Conservation (phyloP, 2,797 vertebrate species). For the Forpus xanthops region DNA sequence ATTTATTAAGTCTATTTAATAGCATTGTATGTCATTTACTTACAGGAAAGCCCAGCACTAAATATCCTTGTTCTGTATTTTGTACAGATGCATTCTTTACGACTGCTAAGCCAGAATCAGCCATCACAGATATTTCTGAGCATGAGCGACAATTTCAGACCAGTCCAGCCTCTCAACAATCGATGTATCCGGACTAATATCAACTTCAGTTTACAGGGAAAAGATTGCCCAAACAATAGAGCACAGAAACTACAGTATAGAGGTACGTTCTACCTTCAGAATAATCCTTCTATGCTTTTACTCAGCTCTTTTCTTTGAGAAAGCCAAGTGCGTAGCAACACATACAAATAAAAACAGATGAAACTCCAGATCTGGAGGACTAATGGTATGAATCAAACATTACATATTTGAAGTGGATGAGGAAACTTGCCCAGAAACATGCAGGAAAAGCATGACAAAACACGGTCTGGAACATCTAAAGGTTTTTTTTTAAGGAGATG, state of each 20-base stretch:
- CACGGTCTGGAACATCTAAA: not conserved
- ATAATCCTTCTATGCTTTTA: not conserved
- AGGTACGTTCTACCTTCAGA: conserved; percentile 78
- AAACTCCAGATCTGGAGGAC: not conserved
- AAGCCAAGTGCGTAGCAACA: not conserved
- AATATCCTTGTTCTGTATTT: conserved; percentile 27
- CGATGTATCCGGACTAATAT: conserved; percentile 99
- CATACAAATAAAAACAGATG: not conserved
- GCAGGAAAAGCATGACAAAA: not conserved
- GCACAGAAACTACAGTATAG: conserved; percentile 98
- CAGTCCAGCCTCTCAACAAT: conserved; percentile 96
- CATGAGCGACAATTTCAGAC: conserved; percentile 98
- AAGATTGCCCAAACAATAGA: conserved; percentile 98
- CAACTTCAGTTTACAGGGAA: conserved; percentile 98
- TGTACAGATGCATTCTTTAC: conserved; percentile 94
- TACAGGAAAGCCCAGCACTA: not conserved
- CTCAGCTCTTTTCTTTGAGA: not conserved
- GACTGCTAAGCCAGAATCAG: conserved; percentile 98
- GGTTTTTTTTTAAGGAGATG: not conserved
- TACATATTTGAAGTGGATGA: not conserved
- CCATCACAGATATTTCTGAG: conserved; percentile 99
- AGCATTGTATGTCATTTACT: not conserved
- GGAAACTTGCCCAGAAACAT: not conserved
- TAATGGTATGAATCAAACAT: not conserved
- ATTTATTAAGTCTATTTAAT: not conserved